Evolutionary conservation across 2,797 vertebrate species (phyloP).

Genomic region (Manis pentadactyla): DNA sequence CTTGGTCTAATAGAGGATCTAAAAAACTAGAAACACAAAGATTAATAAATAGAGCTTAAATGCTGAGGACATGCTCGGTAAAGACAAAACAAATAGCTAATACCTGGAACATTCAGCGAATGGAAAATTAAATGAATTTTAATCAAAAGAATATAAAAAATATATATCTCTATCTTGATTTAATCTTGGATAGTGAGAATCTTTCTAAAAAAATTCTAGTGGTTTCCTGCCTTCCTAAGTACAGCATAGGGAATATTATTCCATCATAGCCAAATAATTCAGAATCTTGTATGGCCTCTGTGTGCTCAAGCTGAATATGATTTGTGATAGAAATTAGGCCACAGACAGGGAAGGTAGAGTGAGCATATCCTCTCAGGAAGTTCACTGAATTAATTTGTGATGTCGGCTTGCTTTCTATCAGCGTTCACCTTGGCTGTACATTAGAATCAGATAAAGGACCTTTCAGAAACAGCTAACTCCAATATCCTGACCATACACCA

Average conservation of each 20-base stretch:
- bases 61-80: background rate
- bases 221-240: slow-evolving; percentile 53
- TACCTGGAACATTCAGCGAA: background rate
- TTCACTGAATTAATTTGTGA: slow-evolving; percentile 2
- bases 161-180: slow-evolving; percentile 44
- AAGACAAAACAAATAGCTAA: background rate
- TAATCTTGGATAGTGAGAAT: slow-evolving; percentile 27
- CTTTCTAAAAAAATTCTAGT: slow-evolving; percentile 40
- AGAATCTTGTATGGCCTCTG: background rate
- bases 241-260: background rate
- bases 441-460: background rate
- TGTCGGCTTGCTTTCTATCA: background rate
- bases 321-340: slow-evolving; percentile 46
- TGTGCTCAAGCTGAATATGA: background rate
- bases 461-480: background rate
- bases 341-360: background rate
- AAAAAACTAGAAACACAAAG: slow-evolving; percentile 32
- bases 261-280: slow-evolving; percentile 58
- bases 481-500: background rate
- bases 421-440: background rate
- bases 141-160: slow-evolving; percentile 8
- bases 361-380: background rate
- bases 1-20: background rate
- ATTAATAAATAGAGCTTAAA: background rate
- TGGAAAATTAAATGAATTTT: slow-evolving; percentile 55